Evolutionary conservation across 2,888 invertebrate genomes (phyloP).

Genomic region (Volucella inanis): DNA sequence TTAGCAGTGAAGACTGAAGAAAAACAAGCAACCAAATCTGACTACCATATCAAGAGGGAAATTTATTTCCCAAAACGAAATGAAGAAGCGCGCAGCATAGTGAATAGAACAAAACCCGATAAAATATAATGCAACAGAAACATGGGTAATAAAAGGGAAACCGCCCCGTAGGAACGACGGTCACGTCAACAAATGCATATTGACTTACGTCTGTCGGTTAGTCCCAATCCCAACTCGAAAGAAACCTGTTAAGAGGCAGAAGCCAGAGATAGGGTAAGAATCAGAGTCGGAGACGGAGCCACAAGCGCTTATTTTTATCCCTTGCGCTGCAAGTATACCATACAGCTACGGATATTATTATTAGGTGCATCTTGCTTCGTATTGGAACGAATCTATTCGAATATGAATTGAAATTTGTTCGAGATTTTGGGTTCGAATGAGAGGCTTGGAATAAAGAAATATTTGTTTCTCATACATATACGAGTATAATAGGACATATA

Average conservation of each 20-base stretch:
- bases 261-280: slow-evolving; percentile 15
- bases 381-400: slow-evolving; percentile 60
- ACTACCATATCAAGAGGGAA: slow-evolving; percentile 73
- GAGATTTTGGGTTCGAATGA: slow-evolving; percentile 66
- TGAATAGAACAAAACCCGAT: slow-evolving; percentile 32
- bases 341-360: background rate
- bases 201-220: slow-evolving; percentile 65
- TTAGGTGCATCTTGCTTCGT: too few species aligned
- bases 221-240: slow-evolving; percentile 1
- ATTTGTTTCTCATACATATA: slow-evolving; percentile 63
- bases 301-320: slow-evolving; percentile 60
- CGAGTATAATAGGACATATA: background rate
- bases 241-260: background rate
- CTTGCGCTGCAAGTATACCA: slow-evolving; percentile 28
- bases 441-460: slow-evolving; percentile 41
- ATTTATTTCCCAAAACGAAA: slow-evolving; percentile 74
- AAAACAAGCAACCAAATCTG: slow-evolving; percentile 74
- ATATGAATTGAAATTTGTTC: slow-evolving; percentile 65
- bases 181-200: slow-evolving; percentile 72
- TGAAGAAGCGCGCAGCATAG: slow-evolving; percentile 53
- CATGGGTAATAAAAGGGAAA: slow-evolving; percentile 69
- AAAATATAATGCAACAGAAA: slow-evolving; percentile 59
- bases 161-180: slow-evolving; percentile 62
- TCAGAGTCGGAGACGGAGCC: slow-evolving; percentile 47
- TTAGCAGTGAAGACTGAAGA: slow-evolving; percentile 63